Percentiles rank a stretch among this genome's conserved stretches.
Evolutionary conservation across 1,140 invertebrate species (phyloP).

Genomic region (Drosophila baimaii): DNA sequence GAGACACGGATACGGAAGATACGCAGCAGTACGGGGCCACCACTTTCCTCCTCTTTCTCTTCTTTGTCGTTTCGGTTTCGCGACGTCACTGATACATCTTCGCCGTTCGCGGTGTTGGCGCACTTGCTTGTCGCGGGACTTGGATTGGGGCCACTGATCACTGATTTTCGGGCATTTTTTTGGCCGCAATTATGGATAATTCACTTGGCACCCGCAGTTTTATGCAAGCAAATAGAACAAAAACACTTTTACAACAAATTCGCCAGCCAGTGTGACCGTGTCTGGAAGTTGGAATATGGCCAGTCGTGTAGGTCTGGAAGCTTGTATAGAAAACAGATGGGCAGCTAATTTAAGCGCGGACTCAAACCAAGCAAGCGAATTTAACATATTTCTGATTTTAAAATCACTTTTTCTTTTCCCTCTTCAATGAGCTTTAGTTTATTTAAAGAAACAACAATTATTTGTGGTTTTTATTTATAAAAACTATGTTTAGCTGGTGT

Average conservation of each 20-base stretch:
- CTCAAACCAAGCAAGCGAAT: not conserved
- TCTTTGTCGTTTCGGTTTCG: constrained; percentile 55
- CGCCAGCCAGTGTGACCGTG: constrained; percentile 14
- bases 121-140: constrained; percentile 20
- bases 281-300: not conserved
- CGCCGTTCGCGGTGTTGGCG: constrained; percentile 33
- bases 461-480: too few species aligned
- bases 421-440: not conserved
- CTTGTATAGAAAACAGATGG: not conserved
- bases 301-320: too few species aligned
- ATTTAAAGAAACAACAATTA: too few species aligned
- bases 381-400: not conserved
- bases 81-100: constrained; percentile 70
- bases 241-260: constrained; percentile 59
- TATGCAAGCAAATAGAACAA: constrained; percentile 61
- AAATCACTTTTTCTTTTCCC: not conserved
- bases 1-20: constrained; percentile 6
- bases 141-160: constrained; percentile 34
- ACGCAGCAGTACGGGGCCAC: constrained; percentile 20
- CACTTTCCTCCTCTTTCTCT: constrained; percentile 52
- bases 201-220: constrained; percentile 60
- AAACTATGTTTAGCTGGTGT: too few species aligned
- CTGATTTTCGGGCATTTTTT: constrained; percentile 45
- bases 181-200: constrained; percentile 57
- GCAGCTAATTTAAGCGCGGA: not conserved